Evolutionary conservation across 2,888 invertebrate species (phyloP).

Genomic region (Diarsia dahlii): DNA sequence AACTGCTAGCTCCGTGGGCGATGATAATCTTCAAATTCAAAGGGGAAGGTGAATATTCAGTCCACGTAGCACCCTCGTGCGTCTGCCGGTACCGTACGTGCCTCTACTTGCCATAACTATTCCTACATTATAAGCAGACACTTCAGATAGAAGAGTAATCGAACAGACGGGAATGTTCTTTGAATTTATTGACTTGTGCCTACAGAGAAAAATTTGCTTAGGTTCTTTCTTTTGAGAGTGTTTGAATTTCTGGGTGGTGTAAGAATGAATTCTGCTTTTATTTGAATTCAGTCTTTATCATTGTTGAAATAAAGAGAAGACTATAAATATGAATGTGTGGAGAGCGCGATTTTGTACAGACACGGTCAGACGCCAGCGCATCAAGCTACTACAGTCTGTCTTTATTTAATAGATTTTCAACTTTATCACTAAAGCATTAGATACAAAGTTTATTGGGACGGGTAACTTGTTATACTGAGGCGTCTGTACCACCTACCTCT

Average conservation of each 20-base stretch:
- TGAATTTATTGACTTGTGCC: slow-evolving; percentile 41
- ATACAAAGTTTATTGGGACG: too few relatives aligned
- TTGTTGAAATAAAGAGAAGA: too few relatives aligned
- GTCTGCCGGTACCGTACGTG: slow-evolving; percentile 71
- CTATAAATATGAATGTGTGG: neutral
- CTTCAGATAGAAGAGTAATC: slow-evolving; percentile 56
- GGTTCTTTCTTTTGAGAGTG: slow-evolving; percentile 10
- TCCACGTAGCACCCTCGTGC: slow-evolving; percentile 70
- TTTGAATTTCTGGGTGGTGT: neutral
- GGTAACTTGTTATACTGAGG: too few relatives aligned
- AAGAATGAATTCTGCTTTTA: neutral
- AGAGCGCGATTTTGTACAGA: neutral
- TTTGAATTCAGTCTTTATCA: neutral
- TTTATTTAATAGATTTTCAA: too few relatives aligned
- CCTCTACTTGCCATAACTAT: slow-evolving; percentile 69
- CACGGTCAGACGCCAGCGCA: too few relatives aligned
- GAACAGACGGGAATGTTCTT: slow-evolving; percentile 54
- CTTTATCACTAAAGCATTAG: too few relatives aligned
- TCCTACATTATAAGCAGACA: slow-evolving; percentile 66
- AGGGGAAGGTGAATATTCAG: slow-evolving; percentile 68
- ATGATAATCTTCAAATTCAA: slow-evolving; percentile 74
- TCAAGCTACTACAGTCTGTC: too few relatives aligned
- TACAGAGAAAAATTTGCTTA: slow-evolving; percentile 11
- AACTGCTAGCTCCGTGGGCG: slow-evolving; percentile 57
- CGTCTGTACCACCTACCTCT: neutral